Base-by-base conservation (phyloP, 92 coral and sea anemone genomes). In the Epizoanthus scotinus region DNA sequence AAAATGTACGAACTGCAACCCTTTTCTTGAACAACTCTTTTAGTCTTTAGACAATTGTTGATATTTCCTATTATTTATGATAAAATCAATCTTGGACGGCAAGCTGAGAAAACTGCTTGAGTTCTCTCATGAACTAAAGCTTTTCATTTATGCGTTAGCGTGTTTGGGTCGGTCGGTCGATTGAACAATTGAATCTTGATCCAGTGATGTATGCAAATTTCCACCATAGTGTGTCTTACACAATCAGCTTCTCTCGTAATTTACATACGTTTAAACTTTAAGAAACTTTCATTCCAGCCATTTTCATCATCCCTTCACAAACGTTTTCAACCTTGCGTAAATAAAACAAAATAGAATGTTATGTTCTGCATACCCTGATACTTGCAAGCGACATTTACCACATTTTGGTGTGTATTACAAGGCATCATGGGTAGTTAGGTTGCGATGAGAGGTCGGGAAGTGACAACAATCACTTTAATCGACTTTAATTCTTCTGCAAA, bases 191-290 rank as follows among this genome's bases (percentile, higher is more conserved):
- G 53, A 3, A 36, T 22, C 73, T 40, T 40, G 26, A 59, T 68
- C 73, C 68, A 36, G 59, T 75, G 68, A 75, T 59, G 42, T 75
- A 75, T 75, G 81, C 81, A 75, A 75, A 75, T 75, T 75, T 15
- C 38, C 19, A 28, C 56, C 52, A 55, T 18, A 31, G 53, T 29
- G 25, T 9, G 50, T 13, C 53, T 28, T 73, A 52, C 79, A 73
- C 79, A 74, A 74, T 58, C 50, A 34, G 22, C 59, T 75, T 75
- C 62, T 26, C n/a, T 34, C 38, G 69, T 15, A 55, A 75, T 75
- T 75, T 59, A 75, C 81, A 59, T 59, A 75, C 2, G 68, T 75
- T 38, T 21, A 17, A 59, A 24, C 40, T 36, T 58, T 57, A 75
- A 59, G 56, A 28, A 40, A 24, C 27, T 36, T 59, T 59, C 81